phyloP scores from a whole-genome alignment of 1,140 invertebrate species.

The Papilio polyxenes region DNA sequence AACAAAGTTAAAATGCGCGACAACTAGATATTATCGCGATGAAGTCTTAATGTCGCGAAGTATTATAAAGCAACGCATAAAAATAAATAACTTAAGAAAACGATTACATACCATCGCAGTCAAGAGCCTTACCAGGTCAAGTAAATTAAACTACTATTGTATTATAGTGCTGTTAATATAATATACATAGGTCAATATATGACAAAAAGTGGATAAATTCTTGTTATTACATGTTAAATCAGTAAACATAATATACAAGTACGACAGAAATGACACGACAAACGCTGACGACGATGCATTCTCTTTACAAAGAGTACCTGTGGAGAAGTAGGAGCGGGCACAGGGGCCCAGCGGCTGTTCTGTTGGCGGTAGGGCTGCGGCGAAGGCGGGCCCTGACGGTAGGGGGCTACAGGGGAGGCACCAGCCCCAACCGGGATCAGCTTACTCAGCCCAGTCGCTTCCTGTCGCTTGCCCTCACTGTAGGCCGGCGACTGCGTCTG shows the following conservation, averaged over 20 bases:
- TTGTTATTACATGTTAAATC: neutral
- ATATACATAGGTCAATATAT: neutral
- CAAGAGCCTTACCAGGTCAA: neutral
- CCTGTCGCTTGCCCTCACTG: conserved; percentile 68
- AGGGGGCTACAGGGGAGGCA: conserved; percentile 54
- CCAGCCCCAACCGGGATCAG: conserved; percentile 72
- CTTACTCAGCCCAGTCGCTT: conserved; percentile 68
- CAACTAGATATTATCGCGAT: neutral
- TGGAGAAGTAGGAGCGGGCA: conserved; percentile 72
- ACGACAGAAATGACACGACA: conserved; percentile 3
- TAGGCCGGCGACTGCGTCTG: conserved; percentile 54
- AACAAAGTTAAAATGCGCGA: neutral
- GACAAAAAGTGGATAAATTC: neutral
- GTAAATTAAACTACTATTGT: neutral
- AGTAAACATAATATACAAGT: neutral
- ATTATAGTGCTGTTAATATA: neutral
- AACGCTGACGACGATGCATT: conserved; percentile 43
- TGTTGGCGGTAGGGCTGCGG: conserved; percentile 75
- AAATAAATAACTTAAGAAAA: neutral
- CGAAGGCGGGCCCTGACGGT: conserved; percentile 70
- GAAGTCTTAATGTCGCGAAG: neutral
- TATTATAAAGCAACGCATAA: neutral
- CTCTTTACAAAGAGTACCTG: conserved; percentile 60
- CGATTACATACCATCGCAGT: neutral
- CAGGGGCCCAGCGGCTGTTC: conserved; percentile 72